These are phyloP conservation scores for Hemibates koningsi DNA, from an alignment of 2,113 vertebrate genomes.

Conservation along the genomic window DNA sequence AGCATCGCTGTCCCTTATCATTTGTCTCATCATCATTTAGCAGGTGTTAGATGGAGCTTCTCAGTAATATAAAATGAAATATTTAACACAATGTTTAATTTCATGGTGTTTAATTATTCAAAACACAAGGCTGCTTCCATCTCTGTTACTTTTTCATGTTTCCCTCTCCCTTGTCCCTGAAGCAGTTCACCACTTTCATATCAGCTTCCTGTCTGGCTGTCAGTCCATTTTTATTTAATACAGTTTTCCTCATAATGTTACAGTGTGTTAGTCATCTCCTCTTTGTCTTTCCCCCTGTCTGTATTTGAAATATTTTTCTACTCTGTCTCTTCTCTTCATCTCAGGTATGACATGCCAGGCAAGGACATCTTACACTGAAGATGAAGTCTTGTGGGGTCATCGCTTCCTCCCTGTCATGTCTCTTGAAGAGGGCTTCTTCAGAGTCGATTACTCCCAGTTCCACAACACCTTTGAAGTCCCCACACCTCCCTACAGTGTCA, in stretches of 20 bases:
- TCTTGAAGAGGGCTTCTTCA: slow-evolving; percentile 87
- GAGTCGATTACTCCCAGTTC: slow-evolving; percentile 87
- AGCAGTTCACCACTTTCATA: not conserved
- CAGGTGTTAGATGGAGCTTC: not conserved
- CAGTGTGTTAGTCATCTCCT: not conserved
- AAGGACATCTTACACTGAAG: slow-evolving; percentile 85
- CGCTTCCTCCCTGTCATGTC: slow-evolving; percentile 88
- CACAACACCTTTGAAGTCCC: slow-evolving; percentile 84
- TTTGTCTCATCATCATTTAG: not conserved
- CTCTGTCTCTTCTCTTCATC: not conserved
- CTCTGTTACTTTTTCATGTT: not conserved
- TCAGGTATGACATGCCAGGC: slow-evolving; percentile 88
- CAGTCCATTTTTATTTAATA: not conserved
- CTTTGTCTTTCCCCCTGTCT: not conserved
- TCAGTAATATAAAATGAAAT: slow-evolving; percentile 9
- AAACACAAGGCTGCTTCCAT: not conserved
- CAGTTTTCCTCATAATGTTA: not conserved
- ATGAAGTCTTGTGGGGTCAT: slow-evolving; percentile 87
- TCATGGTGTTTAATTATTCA: slow-evolving; percentile 50
- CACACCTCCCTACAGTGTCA: slow-evolving; percentile 80
- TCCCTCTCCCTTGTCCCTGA: not conserved
- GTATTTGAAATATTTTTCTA: not conserved
- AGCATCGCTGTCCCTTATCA: not conserved
- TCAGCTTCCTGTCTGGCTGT: not conserved
- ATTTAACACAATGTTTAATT: slow-evolving; percentile 46